phyloP scores from a whole-genome alignment of 1,140 invertebrate genomes.

The Eupristina koningsbergeri region DNA sequence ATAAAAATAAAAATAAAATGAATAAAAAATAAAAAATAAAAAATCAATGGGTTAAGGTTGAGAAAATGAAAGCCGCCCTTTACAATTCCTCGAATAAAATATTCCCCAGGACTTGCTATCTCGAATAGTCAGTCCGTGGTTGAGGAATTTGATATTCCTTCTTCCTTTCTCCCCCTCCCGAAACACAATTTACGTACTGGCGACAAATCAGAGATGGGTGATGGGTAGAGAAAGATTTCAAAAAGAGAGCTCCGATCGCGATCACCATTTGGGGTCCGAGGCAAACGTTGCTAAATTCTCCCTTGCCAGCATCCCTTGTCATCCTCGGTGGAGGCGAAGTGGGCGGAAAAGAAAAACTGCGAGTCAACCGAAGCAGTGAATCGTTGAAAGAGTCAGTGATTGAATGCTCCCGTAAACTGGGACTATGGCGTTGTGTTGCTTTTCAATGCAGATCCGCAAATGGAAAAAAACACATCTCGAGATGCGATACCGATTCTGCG shows the following conservation, averaged over 20 bases:
- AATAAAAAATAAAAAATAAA: too few relatives aligned
- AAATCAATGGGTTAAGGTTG: not conserved
- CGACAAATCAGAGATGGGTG: not conserved
- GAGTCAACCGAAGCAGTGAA: not conserved
- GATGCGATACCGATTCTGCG: constrained; percentile 27
- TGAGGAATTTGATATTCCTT: not conserved
- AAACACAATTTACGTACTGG: not conserved
- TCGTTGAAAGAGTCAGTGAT: constrained; percentile 47
- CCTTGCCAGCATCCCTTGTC: constrained; percentile 13
- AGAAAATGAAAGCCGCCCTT: not conserved
- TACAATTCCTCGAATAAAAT: not conserved
- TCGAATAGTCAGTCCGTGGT: not conserved
- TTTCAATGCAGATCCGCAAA: constrained; percentile 38
- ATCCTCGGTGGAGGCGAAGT: not conserved
- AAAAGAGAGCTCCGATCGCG: not conserved
- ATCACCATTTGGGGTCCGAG: not conserved
- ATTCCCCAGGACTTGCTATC: not conserved
- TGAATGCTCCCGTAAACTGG: constrained; percentile 43
- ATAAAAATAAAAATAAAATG: too few relatives aligned
- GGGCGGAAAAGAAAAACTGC: not conserved
- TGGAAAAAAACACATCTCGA: constrained; percentile 28
- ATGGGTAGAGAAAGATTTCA: not conserved
- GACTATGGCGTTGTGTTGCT: constrained; percentile 3
- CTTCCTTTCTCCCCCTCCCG: not conserved
- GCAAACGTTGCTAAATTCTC: constrained; percentile 34